Conservation (phyloP, 1,140 invertebrate species). For the Microplitis mediator region DNA sequence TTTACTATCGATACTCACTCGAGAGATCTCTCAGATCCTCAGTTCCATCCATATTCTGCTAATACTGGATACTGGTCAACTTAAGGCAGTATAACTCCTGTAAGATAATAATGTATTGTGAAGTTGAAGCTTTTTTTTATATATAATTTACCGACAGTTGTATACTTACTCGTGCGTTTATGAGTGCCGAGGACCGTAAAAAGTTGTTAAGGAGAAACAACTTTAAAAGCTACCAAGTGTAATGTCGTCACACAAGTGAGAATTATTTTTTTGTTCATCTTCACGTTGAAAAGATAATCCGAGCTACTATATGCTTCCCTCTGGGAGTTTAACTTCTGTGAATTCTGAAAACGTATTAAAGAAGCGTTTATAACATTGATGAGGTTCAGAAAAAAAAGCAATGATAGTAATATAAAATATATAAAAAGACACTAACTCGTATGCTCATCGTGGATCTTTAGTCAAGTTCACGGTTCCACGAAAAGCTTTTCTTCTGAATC, state of each 20-base stretch:
- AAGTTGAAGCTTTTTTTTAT: constrained; percentile 9
- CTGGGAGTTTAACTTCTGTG: constrained; percentile 8
- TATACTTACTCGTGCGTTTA: constrained; percentile 1
- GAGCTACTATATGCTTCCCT: not conserved
- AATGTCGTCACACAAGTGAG: constrained; percentile 6
- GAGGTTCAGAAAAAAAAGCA: not conserved
- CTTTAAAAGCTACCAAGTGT: constrained; percentile 25
- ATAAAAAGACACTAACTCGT: not conserved
- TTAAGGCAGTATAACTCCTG: not conserved
- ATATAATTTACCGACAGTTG: not conserved
- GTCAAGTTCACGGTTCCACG: constrained; percentile 32
- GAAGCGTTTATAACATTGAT: constrained; percentile 9
- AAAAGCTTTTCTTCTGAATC: constrained; percentile 28
- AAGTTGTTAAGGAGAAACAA: constrained; percentile 19
- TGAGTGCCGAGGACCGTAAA: constrained; percentile 12
- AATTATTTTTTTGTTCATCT: constrained; percentile 18
- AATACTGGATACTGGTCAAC: too few species aligned
- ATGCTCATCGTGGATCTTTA: constrained; percentile 16
- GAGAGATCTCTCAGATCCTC: too few species aligned
- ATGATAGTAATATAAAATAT: not conserved
- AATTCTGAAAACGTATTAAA: constrained; percentile 18
- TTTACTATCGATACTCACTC: not conserved
- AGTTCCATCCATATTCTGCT: too few species aligned
- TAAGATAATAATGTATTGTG: constrained; percentile 14
- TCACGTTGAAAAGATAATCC: constrained; percentile 9